These are phyloP conservation scores for Ptychochromis oligacanthus DNA, from an alignment of 2,113 vertebrate species.

Conservation along the genomic window DNA sequence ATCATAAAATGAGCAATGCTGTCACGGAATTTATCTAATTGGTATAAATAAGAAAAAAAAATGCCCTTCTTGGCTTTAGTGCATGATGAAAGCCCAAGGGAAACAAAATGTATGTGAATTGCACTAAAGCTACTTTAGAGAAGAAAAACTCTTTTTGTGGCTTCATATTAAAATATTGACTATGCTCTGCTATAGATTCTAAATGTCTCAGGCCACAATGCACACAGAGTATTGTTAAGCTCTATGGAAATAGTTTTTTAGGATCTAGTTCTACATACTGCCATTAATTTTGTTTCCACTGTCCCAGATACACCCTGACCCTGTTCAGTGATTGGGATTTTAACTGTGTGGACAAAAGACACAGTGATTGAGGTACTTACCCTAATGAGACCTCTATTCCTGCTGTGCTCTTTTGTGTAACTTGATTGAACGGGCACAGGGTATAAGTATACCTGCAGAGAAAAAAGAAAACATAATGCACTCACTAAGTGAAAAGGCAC, in stretches of 20 bases:
- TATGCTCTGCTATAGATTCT: neutral
- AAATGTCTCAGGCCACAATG: constrained; percentile 29
- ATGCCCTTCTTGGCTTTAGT: neutral
- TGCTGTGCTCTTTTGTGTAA: constrained; percentile 71
- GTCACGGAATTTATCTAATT: constrained; percentile 21
- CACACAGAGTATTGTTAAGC: neutral
- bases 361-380: constrained; percentile 67
- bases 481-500: neutral
- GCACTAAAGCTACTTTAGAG: neutral
- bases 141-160: neutral
- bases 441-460: constrained; percentile 73
- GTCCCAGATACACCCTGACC: neutral
- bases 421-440: constrained; percentile 76
- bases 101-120: neutral
- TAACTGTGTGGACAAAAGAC: constrained; percentile 24
- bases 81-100: neutral
- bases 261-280: neutral
- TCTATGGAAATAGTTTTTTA: neutral
- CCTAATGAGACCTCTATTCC: constrained; percentile 77
- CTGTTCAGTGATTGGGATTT: constrained; percentile 8
- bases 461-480: constrained; percentile 10
- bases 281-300: neutral
- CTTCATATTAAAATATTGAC: constrained; percentile 21
- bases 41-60: constrained; percentile 13
- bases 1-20: constrained; percentile 35